Evolutionary conservation across 2,888 invertebrate species (phyloP), one percentile per base, ranked within the genome.

Genomic region (Thelaira solivaga): DNA sequence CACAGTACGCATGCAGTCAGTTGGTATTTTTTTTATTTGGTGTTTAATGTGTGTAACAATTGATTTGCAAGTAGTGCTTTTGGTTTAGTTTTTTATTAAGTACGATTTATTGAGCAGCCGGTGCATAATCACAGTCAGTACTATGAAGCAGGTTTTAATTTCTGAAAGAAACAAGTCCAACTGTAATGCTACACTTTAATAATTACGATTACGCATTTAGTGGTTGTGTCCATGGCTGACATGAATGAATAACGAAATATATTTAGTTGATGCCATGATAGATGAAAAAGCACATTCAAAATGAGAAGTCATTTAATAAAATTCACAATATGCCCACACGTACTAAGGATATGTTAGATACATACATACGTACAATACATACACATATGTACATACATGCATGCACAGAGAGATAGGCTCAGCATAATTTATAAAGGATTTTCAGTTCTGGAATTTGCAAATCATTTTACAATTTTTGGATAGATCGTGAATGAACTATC

Each of bases 161-260:
- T 86, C 86, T 86, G 86, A 86, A 86, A 86, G 86, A 86, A 85
- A 86, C 83, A 85, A 85, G 83, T 84, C 85, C 86, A 87, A 86
- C 86, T 86, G 74, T 78, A 74, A 74, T 71, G 78, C 78, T 74
- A 61, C 43, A 65, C 20, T 59, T 69, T 68, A 45, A 13, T 31
- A 68, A 49, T 71, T 74, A 55, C 65, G 69, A 49, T 71, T 74
- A 55, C 65, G 69, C 69, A 74, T 61, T 78, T 67, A 53, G 68
- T 69, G 69, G 59, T 69, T 69, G 68, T 74, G 69, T 74, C 78
- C 78, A 78, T 78, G 78, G 78, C 78, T 78, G 78, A 78, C 78
- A 78, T 78, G 78, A 78, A 74, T 78, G 74, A 74, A 36, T 39
- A 53, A 59, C 61, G 68, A 75, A 61, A n/a, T 61, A 8, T 47